These are phyloP conservation scores for Limnephilus auricula DNA, from an alignment of 2,888 invertebrate genomes.

Conservation along the genomic window DNA sequence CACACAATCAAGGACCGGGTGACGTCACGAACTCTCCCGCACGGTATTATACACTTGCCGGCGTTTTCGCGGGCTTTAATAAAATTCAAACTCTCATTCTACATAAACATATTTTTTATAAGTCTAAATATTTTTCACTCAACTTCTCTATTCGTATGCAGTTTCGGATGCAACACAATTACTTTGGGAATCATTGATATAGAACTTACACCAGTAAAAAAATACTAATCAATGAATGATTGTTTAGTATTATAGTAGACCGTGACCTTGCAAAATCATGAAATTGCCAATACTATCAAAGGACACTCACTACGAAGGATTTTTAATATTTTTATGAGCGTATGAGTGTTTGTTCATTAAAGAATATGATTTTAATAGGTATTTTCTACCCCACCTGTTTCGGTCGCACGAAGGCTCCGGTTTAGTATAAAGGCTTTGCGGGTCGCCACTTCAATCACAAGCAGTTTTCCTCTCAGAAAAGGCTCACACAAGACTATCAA, in stretches of 20 bases:
- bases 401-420: slow-evolving; percentile 8
- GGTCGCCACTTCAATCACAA: slow-evolving; percentile 50
- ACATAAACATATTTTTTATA: too few species aligned
- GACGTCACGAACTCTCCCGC: too few species aligned
- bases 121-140: too few species aligned
- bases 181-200: not conserved
- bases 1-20: too few species aligned
- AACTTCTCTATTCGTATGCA: too few species aligned
- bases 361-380: not conserved
- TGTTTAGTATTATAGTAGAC: not conserved
- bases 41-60: too few species aligned
- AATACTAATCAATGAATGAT: not conserved
- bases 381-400: not conserved
- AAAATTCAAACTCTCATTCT: too few species aligned
- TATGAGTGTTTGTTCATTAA: not conserved
- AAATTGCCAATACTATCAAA: not conserved
- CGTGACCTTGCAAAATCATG: not conserved
- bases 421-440: slow-evolving; percentile 53
- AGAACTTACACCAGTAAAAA: not conserved
- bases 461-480: slow-evolving; percentile 65
- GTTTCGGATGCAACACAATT: not conserved
- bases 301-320: not conserved
- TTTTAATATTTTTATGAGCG: not conserved
- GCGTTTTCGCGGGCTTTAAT: too few species aligned
- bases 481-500: slow-evolving; percentile 51